These are phyloP conservation scores for Morus bassanus DNA, from an alignment of 2,797 vertebrate genomes.

Conservation along the genomic window DNA sequence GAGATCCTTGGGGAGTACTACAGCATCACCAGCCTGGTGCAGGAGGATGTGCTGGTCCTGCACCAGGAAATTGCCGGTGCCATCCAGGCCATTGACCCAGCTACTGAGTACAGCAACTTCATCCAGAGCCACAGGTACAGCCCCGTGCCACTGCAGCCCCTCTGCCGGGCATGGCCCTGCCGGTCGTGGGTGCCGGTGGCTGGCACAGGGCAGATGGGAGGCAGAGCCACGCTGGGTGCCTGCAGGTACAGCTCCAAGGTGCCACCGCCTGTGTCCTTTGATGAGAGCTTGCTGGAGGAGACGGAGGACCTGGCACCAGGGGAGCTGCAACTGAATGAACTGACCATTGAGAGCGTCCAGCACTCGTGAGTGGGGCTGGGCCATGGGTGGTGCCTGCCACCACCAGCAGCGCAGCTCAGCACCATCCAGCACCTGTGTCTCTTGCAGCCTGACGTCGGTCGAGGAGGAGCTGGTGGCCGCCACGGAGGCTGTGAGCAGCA, in stretches of 20 bases:
- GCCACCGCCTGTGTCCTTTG: conserved; percentile 82
- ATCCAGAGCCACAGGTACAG: conserved; percentile 85
- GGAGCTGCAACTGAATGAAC: conserved; percentile 89
- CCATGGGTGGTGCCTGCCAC: accelerated
- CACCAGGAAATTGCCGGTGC: conserved; percentile 84
- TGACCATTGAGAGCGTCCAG: conserved; percentile 89
- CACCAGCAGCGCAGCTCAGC: accelerated
- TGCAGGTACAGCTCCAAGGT: conserved; percentile 56
- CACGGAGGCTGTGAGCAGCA: conserved; percentile 66
- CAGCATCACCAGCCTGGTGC: conserved; percentile 88
- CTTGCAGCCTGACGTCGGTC: conserved; percentile 76
- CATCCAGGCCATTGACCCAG: conserved; percentile 81
- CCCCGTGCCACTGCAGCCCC: accelerated
- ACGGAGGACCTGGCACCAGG: conserved; percentile 76
- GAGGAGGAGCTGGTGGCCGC: conserved; percentile 82
- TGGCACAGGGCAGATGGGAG: accelerated
- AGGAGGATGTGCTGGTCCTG: conserved; percentile 84
- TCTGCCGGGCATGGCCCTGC: accelerated
- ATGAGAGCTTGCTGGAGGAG: conserved; percentile 86
- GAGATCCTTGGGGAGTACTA: conserved; percentile 91
- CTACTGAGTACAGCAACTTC: conserved; percentile 87
- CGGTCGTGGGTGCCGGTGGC: conserved; percentile 1
- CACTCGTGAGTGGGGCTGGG: conserved; percentile 79
- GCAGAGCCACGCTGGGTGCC: not conserved
- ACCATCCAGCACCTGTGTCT: accelerated